A percentile compares a stretch with the other conserved stretches of the same genome.
These are phyloP conservation scores for Pao palembangensis DNA, from an alignment of 2,113 vertebrate genomes.

Conservation along the genomic window DNA sequence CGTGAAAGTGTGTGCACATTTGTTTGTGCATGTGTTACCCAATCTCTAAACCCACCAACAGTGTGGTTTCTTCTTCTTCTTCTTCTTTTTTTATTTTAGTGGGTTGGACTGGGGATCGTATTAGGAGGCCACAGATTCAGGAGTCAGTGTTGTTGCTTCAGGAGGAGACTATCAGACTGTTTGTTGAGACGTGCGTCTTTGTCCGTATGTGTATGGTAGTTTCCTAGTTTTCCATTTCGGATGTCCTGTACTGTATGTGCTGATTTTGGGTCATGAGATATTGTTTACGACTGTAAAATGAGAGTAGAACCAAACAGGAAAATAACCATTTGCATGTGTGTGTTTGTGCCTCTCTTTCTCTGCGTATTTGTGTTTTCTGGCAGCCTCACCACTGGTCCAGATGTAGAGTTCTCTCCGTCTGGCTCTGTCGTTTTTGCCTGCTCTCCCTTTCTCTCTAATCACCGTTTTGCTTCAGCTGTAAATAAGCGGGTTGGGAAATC, in stretches of 20 bases:
- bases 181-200: background rate
- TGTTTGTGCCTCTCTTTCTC: constrained; percentile 13
- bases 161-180: constrained; percentile 16
- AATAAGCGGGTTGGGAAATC: constrained; percentile 69
- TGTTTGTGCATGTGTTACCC: constrained; percentile 27
- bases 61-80: constrained; percentile 19
- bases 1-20: constrained; percentile 17
- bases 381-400: constrained; percentile 17
- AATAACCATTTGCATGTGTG: constrained; percentile 48
- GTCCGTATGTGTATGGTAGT: background rate
- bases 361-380: constrained; percentile 46
- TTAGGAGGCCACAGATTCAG: constrained; percentile 31
- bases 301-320: constrained; percentile 64
- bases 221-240: no score
- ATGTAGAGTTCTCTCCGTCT: constrained; percentile 28
- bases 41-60: constrained; percentile 39
- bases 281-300: constrained; percentile 51
- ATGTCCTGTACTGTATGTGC: constrained; percentile 12
- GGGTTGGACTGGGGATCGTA: constrained; percentile 3
- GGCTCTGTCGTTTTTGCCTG: constrained; percentile 33
- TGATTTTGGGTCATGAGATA: constrained; percentile 35
- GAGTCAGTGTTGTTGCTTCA: constrained; percentile 33
- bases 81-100: background rate
- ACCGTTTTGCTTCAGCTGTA: constrained; percentile 71
- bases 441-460: constrained; percentile 68